phyloP scores from a whole-genome alignment of 2,888 invertebrate genomes.

The Biston betularia region DNA sequence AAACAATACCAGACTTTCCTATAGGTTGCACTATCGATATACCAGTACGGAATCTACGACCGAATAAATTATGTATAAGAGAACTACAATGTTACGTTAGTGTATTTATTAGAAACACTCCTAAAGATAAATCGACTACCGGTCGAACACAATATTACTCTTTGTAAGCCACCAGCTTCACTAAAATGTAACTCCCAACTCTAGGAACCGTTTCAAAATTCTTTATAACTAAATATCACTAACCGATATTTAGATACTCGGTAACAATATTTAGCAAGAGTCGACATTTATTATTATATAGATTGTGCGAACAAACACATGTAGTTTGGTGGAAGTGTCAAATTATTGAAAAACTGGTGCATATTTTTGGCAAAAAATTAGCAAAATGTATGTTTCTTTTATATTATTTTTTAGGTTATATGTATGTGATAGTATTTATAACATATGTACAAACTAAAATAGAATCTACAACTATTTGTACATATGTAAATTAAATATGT shows the following conservation, averaged over 20 bases:
- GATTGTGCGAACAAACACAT: background rate
- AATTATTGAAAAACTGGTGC: too few relatives aligned
- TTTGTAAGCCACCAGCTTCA: slow-evolving; percentile 61
- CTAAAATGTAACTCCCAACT: slow-evolving; percentile 45
- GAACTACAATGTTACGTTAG: slow-evolving; percentile 62
- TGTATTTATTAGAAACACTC: slow-evolving; percentile 73
- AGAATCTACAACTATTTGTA: too few relatives aligned
- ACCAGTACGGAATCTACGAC: slow-evolving; percentile 43
- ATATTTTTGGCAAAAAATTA: too few relatives aligned
- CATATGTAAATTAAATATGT: too few relatives aligned
- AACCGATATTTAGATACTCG: slow-evolving; percentile 1
- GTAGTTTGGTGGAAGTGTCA: too few relatives aligned
- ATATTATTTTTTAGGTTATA: too few relatives aligned
- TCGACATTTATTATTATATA: background rate
- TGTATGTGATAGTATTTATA: too few relatives aligned
- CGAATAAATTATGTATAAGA: slow-evolving; percentile 52
- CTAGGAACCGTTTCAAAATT: slow-evolving; percentile 52
- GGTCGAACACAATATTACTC: slow-evolving; percentile 68
- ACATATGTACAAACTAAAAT: too few relatives aligned
- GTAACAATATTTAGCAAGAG: background rate
- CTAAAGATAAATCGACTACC: slow-evolving; percentile 73
- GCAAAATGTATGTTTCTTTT: too few relatives aligned
- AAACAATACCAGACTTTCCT: background rate
- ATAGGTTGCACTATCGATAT: slow-evolving; percentile 28
- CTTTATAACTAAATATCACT: slow-evolving; percentile 31